Evolutionary conservation across 2,797 vertebrate genomes (phyloP).

Genomic region (Typhlichthys eigenmanni): DNA sequence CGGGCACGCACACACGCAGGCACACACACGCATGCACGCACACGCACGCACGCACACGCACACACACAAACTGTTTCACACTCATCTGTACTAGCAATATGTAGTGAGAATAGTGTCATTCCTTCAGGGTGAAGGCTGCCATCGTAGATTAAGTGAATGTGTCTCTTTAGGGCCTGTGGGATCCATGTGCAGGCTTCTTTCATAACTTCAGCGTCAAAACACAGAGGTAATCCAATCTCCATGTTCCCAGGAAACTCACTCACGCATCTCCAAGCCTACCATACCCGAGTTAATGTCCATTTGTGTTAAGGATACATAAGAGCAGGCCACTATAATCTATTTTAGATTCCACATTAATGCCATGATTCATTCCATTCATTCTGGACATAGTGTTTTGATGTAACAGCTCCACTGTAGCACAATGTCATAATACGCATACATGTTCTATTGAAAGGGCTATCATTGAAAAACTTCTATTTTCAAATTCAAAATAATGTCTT

Average conservation of each 20-base stretch:
- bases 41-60: not conserved
- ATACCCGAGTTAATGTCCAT: not conserved
- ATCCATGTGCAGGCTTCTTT: constrained; percentile 7
- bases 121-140: constrained; percentile 7
- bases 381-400: not conserved
- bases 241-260: not conserved
- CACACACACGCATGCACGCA: not conserved
- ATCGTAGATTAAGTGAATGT: constrained; percentile 16
- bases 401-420: not conserved
- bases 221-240: constrained; percentile 1
- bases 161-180: constrained; percentile 4
- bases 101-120: not conserved
- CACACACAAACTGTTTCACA: not conserved
- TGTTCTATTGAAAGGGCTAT: too few relatives aligned
- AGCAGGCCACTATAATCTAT: not conserved
- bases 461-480: not conserved
- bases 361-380: not conserved
- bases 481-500: not conserved
- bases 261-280: too few relatives aligned
- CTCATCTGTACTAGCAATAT: not conserved
- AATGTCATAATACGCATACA: not conserved
- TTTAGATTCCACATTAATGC: not conserved
- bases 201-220: not conserved
- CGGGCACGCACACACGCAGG: constrained; percentile 6
- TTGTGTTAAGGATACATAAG: not conserved